Percentiles rank a stretch among this genome's conserved stretches.
phyloP scores from a whole-genome alignment of 2,797 vertebrate genomes.

The Aplochiton taeniatus region DNA sequence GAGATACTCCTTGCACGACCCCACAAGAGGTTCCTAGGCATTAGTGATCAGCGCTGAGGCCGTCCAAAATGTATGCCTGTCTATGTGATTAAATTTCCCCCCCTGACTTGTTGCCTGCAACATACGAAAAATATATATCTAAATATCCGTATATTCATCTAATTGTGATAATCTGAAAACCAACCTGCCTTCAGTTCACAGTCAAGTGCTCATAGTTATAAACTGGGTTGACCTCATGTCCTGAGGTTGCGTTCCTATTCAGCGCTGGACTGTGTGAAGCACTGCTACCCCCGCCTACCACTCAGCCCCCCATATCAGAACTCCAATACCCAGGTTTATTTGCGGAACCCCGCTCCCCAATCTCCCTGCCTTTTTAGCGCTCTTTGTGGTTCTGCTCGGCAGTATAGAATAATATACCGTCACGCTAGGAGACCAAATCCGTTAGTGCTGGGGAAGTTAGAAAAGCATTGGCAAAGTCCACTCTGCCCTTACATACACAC shows the following conservation, averaged over 20 bases:
- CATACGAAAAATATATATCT: too few relatives aligned
- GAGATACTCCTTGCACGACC: too few relatives aligned
- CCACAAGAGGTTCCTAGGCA: too few relatives aligned
- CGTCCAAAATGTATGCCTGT: not conserved
- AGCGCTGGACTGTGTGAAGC: constrained; percentile 16
- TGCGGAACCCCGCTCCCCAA: constrained; percentile 66
- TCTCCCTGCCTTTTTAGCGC: constrained; percentile 54
- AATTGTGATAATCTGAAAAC: too few relatives aligned
- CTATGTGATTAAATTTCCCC: too few relatives aligned
- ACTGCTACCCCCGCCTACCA: constrained; percentile 46
- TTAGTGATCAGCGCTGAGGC: constrained; percentile 41
- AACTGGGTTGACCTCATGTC: too few relatives aligned
- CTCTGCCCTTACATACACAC: constrained; percentile 51
- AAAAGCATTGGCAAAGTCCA: constrained; percentile 64
- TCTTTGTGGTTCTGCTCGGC: constrained; percentile 66
- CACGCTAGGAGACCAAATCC: constrained; percentile 63
- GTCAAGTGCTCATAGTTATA: too few relatives aligned
- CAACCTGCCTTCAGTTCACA: too few relatives aligned
- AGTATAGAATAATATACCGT: constrained; percentile 73
- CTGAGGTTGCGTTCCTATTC: not conserved
- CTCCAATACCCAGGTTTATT: constrained; percentile 64
- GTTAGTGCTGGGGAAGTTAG: constrained; percentile 62
- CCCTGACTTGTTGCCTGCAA: too few relatives aligned
- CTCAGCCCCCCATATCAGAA: constrained; percentile 26
- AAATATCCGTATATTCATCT: too few relatives aligned